Conservation (phyloP, 2,113 vertebrate species). For the Bufo bufo region DNA sequence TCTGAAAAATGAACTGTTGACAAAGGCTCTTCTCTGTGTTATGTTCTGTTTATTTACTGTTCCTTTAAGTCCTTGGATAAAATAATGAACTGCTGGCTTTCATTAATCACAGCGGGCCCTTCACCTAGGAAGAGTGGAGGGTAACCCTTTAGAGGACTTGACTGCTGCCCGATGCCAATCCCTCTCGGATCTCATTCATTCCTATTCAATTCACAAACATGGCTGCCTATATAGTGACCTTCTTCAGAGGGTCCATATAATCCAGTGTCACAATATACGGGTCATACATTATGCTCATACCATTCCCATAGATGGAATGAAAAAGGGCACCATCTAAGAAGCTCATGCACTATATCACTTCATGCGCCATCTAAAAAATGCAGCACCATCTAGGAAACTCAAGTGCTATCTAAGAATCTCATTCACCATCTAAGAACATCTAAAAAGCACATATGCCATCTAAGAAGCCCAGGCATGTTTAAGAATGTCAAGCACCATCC, state of each 20-base stretch:
- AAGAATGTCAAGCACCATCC: background rate
- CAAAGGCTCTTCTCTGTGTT: background rate
- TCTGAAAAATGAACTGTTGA: slow-evolving; percentile 10
- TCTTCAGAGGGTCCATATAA: background rate
- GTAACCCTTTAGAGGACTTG: background rate
- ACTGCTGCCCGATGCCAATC: background rate
- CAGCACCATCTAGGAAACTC: background rate
- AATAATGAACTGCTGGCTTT: slow-evolving; percentile 3
- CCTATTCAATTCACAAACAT: background rate
- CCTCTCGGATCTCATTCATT: background rate
- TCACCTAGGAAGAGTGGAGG: background rate
- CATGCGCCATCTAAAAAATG: background rate
- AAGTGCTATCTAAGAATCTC: background rate
- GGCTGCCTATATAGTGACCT: background rate
- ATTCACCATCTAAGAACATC: background rate
- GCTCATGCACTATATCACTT: background rate
- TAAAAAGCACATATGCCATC: background rate
- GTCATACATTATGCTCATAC: background rate
- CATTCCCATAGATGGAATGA: background rate
- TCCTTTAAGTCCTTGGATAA: slow-evolving; percentile 29
- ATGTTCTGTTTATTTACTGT: slow-evolving; percentile 16
- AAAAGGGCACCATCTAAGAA: background rate
- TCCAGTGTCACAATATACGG: background rate
- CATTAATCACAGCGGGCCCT: background rate
- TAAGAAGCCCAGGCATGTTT: background rate